These are phyloP conservation scores for Chauna torquata DNA, from an alignment of 2,113 vertebrate species.

Conservation along the genomic window DNA sequence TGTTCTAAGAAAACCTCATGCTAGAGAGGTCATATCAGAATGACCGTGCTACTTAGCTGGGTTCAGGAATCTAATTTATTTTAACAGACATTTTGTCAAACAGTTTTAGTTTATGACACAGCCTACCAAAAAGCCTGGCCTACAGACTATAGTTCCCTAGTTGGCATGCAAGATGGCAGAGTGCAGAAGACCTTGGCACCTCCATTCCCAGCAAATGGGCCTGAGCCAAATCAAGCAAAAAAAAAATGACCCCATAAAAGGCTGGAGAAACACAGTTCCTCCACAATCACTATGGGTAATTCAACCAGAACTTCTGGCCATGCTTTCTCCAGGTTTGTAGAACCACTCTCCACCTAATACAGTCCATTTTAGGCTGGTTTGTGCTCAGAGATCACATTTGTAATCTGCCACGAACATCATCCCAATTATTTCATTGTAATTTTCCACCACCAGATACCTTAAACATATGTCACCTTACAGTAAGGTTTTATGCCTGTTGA, in stretches of 20 bases:
- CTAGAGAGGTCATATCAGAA: neutral
- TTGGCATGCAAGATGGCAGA: neutral
- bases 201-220: neutral
- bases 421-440: neutral
- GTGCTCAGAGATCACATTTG: neutral
- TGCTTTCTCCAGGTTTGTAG: neutral
- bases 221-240: neutral
- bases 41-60: neutral
- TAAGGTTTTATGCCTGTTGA: neutral
- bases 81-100: neutral
- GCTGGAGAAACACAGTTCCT: neutral
- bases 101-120: neutral
- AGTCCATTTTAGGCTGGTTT: neutral
- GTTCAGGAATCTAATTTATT: neutral
- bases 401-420: neutral
- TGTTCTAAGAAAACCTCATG: neutral
- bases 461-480: neutral
- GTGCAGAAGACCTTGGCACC: neutral
- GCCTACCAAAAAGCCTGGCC: neutral
- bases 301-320: neutral
- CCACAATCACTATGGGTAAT: neutral
- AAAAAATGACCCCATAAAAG: neutral
- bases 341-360: neutral
- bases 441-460: neutral
- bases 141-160: neutral